Conservation (phyloP, 1,140 invertebrate genomes). For the Caerostris extrusa region DNA sequence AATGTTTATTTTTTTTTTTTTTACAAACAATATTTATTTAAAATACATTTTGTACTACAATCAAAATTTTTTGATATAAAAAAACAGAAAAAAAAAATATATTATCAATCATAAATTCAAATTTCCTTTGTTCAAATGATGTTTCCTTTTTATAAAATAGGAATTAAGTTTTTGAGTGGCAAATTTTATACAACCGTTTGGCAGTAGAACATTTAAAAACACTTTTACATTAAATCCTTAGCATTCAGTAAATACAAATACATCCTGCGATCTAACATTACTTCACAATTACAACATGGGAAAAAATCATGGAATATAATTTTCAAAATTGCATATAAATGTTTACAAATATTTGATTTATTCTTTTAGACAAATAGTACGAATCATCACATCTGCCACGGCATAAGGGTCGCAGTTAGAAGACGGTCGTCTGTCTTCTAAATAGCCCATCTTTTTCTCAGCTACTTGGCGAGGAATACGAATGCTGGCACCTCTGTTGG, state of each 20-base stretch:
- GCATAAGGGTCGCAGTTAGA: conserved; percentile 97
- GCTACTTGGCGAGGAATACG: conserved; percentile 84
- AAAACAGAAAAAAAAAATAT: conserved; percentile 12
- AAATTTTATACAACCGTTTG: neutral
- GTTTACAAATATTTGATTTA: conserved; percentile 79
- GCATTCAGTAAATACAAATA: conserved; percentile 46
- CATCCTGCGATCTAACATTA: neutral
- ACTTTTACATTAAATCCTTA: neutral
- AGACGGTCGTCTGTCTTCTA: conserved; percentile 95
- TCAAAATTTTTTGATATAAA: conserved; percentile 4
- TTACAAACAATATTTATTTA: neutral
- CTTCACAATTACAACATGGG: neutral
- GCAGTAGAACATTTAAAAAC: conserved; percentile 40
- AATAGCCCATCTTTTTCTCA: conserved; percentile 93
- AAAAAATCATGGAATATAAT: conserved; percentile 39
- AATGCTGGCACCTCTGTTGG: conserved; percentile 83
- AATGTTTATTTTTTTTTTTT: neutral
- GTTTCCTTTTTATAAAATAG: neutral
- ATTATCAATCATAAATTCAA: neutral
- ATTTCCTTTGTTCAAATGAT: neutral
- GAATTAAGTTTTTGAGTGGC: neutral
- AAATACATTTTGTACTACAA: conserved; percentile 18
- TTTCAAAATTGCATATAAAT: neutral
- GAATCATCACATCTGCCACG: conserved; percentile 88
- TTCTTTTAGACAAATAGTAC: conserved; percentile 87